phyloP scores from a whole-genome alignment of 2,797 vertebrate genomes.

The Glyptemys insculpta region DNA sequence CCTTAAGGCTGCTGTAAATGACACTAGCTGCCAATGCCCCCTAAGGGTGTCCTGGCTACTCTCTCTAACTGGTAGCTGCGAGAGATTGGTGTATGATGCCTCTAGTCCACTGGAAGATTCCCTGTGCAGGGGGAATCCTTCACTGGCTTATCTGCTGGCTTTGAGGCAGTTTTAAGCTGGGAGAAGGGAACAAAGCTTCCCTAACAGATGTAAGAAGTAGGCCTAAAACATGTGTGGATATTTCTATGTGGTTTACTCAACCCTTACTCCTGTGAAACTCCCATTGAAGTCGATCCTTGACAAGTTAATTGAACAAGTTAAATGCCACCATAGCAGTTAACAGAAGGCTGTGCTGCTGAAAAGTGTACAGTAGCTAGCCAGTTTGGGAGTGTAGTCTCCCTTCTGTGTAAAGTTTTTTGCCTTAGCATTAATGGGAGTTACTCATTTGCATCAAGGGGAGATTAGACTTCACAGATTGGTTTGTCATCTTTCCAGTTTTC shows the following conservation, averaged over 20 bases:
- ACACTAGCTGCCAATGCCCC: neutral
- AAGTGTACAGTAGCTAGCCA: constrained; percentile 16
- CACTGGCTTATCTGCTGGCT: neutral
- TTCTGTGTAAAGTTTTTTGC: constrained; percentile 21
- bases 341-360: constrained; percentile 37
- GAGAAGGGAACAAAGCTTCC: neutral
- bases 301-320: neutral
- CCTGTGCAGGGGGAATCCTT: neutral
- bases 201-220: neutral
- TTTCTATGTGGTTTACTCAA: constrained; percentile 33
- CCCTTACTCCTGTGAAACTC: neutral
- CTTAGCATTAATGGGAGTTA: constrained; percentile 47
- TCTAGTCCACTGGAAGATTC: neutral
- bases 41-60: neutral
- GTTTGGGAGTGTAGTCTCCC: constrained; percentile 13
- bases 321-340: constrained; percentile 27
- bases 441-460: constrained; percentile 54
- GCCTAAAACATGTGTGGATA: neutral
- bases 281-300: constrained; percentile 29
- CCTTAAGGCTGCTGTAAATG: neutral
- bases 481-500: constrained; percentile 56
- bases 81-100: neutral
- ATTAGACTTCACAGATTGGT: constrained; percentile 36
- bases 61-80: neutral
- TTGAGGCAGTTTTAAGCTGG: neutral